Evolutionary conservation across 2,113 vertebrate genomes (phyloP), one percentile per base, ranked within the genome.

Genomic region (Heptranchias perlo): DNA sequence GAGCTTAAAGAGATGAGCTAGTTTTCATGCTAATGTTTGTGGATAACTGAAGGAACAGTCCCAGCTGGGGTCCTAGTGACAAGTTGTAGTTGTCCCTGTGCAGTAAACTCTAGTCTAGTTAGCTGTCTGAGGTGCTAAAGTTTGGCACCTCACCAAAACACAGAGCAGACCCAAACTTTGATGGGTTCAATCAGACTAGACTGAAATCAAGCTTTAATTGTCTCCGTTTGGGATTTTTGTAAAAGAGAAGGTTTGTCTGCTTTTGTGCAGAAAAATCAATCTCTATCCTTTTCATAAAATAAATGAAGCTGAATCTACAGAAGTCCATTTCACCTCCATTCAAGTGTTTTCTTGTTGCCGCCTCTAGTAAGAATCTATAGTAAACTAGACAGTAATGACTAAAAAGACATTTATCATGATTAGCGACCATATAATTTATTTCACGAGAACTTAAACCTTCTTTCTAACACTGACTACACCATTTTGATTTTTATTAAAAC

Each of bases 291-390:
- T 92, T 92, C 54, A 61, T 35, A 92, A 92, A 92, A 18, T n/a
- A 92, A 92, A 35, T 92, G 89, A 62, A 8, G 89, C 18, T 92
- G 39, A 92, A 28, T 13, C 52, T 11, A 10, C 86, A 58, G 14
- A 92, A 92, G 35, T 92, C 89, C 54, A 62, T 62, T 61, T 16
- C 89, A 92, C 14, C 86, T 89, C 86, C 86, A 28, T 92, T 62
- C 39, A 82, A 82, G 39, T 82, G 76, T 44, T 82, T 14, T 92
- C 14, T n/a, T 61, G 31, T 13, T 54, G 54, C 31, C 61, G 13
- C 54, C 54, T 89, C 54, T n/a, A 18, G 13, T 61, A 35, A 16
- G 54, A 35, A 61, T 91, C 52, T 18, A 58, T 61, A 16, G 0
- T 35, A 35, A 62, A 18, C 54, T 92, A 16, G 49, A 54, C 10